These are phyloP conservation scores for Amphilophus citrinellus DNA, from an alignment of 2,113 vertebrate species.

Conservation along the genomic window DNA sequence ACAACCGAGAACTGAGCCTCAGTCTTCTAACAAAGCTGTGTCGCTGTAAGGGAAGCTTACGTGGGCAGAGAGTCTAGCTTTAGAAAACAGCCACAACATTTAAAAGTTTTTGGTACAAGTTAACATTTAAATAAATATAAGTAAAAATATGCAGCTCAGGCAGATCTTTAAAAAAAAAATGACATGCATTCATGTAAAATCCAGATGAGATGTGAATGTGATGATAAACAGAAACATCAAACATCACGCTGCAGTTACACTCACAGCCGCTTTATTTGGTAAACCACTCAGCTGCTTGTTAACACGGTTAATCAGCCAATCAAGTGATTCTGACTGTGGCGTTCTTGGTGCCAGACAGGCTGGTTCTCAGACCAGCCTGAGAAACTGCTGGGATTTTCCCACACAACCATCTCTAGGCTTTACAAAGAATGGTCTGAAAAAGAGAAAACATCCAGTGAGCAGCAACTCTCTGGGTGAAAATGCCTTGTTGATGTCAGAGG, in stretches of 20 bases:
- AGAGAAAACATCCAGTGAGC: background rate
- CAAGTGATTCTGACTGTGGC: background rate
- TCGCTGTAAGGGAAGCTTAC: background rate
- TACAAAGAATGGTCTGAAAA: background rate
- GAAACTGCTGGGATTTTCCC: too few relatives aligned
- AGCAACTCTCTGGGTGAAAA: background rate
- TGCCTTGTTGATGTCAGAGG: background rate
- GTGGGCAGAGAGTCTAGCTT: background rate
- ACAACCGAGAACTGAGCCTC: too few relatives aligned
- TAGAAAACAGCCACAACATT: background rate
- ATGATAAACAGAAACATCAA: too few relatives aligned
- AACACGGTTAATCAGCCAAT: background rate
- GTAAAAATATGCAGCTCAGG: background rate
- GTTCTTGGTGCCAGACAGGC: background rate
- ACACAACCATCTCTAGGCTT: background rate
- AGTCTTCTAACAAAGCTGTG: background rate
- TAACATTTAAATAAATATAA: background rate
- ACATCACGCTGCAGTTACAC: background rate
- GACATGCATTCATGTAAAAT: too few relatives aligned
- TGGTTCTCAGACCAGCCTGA: background rate
- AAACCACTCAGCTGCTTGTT: background rate
- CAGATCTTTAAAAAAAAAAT: background rate
- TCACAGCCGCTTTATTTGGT: background rate
- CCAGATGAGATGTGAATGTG: too few relatives aligned
- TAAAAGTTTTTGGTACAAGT: background rate